Conservation (phyloP, 2,888 invertebrate genomes). For the Criorhina ranunculi region DNA sequence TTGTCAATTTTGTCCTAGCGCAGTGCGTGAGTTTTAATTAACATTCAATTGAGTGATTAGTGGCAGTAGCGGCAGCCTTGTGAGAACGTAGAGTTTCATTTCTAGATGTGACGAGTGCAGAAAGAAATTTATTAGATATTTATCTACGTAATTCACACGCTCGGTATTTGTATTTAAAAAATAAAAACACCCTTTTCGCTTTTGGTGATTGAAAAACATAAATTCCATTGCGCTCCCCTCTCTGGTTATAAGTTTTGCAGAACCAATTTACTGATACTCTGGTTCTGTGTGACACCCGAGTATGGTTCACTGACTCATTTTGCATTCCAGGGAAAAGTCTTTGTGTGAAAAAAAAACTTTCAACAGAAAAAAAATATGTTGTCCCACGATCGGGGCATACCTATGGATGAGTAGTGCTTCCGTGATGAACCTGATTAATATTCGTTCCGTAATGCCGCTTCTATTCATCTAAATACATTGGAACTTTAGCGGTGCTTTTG, state of each 20-base stretch:
- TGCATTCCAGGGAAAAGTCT: slow-evolving; percentile 59
- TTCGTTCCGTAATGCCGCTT: slow-evolving; percentile 13
- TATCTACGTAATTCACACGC: slow-evolving; percentile 12
- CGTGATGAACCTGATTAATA: slow-evolving; percentile 31
- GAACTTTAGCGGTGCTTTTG: slow-evolving; percentile 2
- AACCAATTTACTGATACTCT: slow-evolving; percentile 26
- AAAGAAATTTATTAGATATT: slow-evolving; percentile 32
- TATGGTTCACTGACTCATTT: slow-evolving; percentile 58
- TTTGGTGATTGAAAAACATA: slow-evolving; percentile 3
- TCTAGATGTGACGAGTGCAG: slow-evolving; percentile 14
- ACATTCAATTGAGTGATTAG: slow-evolving; percentile 44
- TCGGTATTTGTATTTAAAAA: not conserved
- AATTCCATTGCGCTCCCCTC: slow-evolving; percentile 16
- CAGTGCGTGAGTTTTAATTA: slow-evolving; percentile 50
- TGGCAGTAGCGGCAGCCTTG: not conserved
- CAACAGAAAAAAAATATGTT: slow-evolving; percentile 20
- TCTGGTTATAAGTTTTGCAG: not conserved
- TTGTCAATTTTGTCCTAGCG: slow-evolving; percentile 8
- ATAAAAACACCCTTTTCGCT: slow-evolving; percentile 33
- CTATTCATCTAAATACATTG: slow-evolving; percentile 9
- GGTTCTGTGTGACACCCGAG: slow-evolving; percentile 24
- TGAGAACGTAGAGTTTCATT: not conserved
- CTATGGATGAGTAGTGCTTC: slow-evolving; percentile 40
- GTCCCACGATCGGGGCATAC: slow-evolving; percentile 19
- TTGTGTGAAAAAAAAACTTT: slow-evolving; percentile 34